Conservation (phyloP, 2,888 invertebrate genomes). For the Agelastica alni region DNA sequence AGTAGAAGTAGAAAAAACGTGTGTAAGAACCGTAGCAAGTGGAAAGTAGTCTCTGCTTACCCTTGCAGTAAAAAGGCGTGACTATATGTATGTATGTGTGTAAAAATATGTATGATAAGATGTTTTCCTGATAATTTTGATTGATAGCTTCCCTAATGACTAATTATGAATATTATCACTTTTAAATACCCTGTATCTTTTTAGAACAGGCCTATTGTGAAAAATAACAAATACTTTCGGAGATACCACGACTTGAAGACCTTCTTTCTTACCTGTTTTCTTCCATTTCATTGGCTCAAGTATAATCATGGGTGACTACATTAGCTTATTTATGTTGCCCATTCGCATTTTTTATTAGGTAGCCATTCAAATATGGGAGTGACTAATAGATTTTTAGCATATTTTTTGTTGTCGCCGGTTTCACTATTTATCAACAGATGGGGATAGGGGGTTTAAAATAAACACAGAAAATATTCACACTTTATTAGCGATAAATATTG, state of each 20-base stretch:
- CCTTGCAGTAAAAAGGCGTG: too few species aligned
- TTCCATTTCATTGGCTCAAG: slow-evolving; percentile 40
- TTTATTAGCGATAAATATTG: too few species aligned
- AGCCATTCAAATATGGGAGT: slow-evolving; percentile 45
- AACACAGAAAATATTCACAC: neutral
- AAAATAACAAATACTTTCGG: slow-evolving; percentile 6
- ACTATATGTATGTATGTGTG: too few species aligned
- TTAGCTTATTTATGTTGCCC: slow-evolving; percentile 40
- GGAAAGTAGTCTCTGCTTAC: too few species aligned
- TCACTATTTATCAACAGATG: slow-evolving; percentile 34
- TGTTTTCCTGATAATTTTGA: too few species aligned
- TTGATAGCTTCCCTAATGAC: too few species aligned
- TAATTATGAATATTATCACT: too few species aligned
- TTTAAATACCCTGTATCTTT: neutral
- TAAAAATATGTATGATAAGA: too few species aligned
- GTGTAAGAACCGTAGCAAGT: too few species aligned
- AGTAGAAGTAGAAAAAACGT: too few species aligned
- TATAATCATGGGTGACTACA: slow-evolving; percentile 43
- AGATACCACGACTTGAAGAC: too few species aligned
- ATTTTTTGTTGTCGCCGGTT: slow-evolving; percentile 22
- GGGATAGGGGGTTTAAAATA: slow-evolving; percentile 27
- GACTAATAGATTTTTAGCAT: slow-evolving; percentile 22
- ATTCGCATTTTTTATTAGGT: slow-evolving; percentile 36
- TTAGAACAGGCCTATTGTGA: neutral
- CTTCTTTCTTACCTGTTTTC: slow-evolving; percentile 20